Evolutionary conservation across 2,888 invertebrate species (phyloP).

Genomic region (Hesperia comma): DNA sequence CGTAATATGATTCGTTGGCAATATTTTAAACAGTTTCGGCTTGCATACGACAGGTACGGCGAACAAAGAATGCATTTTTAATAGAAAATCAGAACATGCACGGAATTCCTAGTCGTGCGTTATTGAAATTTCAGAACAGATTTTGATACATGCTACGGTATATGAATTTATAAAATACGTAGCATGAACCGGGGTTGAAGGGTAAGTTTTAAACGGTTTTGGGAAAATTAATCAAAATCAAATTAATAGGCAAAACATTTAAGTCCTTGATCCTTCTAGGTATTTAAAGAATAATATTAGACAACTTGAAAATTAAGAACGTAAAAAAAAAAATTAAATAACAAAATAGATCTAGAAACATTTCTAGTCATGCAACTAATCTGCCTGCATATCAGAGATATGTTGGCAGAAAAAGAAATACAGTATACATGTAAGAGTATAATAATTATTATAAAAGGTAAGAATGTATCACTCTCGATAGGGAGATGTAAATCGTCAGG

Average conservation of each 20-base stretch:
- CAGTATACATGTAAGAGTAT: too few species aligned
- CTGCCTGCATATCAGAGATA: too few species aligned
- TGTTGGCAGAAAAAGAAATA: too few species aligned
- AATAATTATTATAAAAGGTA: not conserved
- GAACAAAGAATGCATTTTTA: conserved; percentile 32
- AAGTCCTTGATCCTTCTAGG: too few species aligned
- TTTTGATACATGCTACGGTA: conserved; percentile 25
- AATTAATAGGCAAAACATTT: not conserved
- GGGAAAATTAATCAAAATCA: not conserved
- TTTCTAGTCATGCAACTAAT: too few species aligned
- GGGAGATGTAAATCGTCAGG: not conserved
- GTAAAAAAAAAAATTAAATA: too few species aligned
- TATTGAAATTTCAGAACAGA: conserved; percentile 34
- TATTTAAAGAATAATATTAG: too few species aligned
- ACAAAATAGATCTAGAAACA: too few species aligned
- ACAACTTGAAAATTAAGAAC: too few species aligned
- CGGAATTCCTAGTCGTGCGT: conserved; percentile 28
- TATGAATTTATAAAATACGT: conserved; percentile 27
- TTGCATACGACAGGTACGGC: conserved; percentile 31
- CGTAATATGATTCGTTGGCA: conserved; percentile 5
- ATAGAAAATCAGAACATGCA: conserved; percentile 31
- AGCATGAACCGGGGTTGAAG: not conserved
- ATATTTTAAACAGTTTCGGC: conserved; percentile 19
- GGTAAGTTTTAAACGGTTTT: not conserved
- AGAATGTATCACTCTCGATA: not conserved